phyloP scores from a whole-genome alignment of 2,113 vertebrate genomes.

The Falcunculus frontatus region DNA sequence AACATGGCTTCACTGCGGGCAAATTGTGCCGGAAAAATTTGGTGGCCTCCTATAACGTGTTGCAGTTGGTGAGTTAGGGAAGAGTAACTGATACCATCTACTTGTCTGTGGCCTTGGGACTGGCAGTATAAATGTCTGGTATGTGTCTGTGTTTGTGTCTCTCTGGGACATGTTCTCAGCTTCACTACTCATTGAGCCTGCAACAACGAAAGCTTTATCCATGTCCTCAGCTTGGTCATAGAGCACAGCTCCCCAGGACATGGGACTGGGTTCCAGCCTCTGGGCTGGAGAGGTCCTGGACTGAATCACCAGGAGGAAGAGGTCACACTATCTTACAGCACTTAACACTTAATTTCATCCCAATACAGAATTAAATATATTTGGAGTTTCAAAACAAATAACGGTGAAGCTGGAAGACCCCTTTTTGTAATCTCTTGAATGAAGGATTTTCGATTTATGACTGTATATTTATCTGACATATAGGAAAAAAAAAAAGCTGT shows the following conservation, averaged over 20 bases:
- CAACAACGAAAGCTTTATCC: background rate
- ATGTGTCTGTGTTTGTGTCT: background rate
- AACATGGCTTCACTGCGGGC: background rate
- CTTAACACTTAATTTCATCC: background rate
- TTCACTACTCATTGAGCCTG: background rate
- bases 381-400: background rate
- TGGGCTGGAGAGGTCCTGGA: background rate
- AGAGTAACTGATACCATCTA: background rate
- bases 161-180: background rate
- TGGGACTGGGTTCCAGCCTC: background rate
- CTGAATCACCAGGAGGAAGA: background rate
- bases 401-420: rapidly evolving
- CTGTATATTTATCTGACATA: background rate
- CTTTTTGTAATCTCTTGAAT: background rate
- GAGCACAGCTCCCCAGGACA: rapidly evolving
- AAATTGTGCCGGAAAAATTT: background rate
- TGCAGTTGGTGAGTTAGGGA: background rate
- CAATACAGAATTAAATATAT: background rate
- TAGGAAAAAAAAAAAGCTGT: background rate
- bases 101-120: background rate
- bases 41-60: background rate
- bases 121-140: background rate
- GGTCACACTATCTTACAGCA: background rate
- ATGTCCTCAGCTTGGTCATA: background rate
- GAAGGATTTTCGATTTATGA: background rate